phyloP scores from a whole-genome alignment of 2,888 invertebrate genomes.

The Agrochola circellaris region DNA sequence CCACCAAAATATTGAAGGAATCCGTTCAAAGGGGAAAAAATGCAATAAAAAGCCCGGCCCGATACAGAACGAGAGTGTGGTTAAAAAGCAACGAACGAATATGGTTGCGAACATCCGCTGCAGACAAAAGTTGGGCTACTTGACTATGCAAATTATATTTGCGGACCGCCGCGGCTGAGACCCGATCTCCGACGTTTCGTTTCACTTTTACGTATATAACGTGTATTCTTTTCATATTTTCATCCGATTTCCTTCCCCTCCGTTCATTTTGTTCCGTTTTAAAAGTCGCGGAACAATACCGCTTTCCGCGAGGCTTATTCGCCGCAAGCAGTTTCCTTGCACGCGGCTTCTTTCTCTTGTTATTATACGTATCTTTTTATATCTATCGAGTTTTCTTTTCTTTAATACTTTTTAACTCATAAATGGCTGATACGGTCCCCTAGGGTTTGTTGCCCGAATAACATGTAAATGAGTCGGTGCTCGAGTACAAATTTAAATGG shows the following conservation, averaged over 20 bases:
- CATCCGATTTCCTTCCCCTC: slow-evolving; percentile 90
- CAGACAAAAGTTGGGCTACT: slow-evolving; percentile 90
- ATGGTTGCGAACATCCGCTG: slow-evolving; percentile 89
- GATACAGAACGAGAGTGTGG: slow-evolving; percentile 89
- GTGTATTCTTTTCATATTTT: slow-evolving; percentile 91
- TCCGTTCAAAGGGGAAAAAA: slow-evolving; percentile 90
- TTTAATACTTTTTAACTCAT: slow-evolving; percentile 90
- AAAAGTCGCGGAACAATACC: slow-evolving; percentile 89
- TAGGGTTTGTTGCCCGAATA: slow-evolving; percentile 89
- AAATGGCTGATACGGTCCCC: slow-evolving; percentile 90
- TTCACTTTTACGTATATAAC: slow-evolving; percentile 88
- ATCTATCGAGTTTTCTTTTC: slow-evolving; percentile 89
- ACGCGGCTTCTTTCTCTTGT: slow-evolving; percentile 87
- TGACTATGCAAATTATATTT: slow-evolving; percentile 91
- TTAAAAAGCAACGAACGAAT: slow-evolving; percentile 90
- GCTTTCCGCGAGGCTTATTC: slow-evolving; percentile 87
- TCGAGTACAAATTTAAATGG: slow-evolving; percentile 85
- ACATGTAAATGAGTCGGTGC: slow-evolving; percentile 89
- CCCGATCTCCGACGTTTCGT: slow-evolving; percentile 89
- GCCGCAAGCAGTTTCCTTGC: slow-evolving; percentile 89
- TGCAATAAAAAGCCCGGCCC: slow-evolving; percentile 88
- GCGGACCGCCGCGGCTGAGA: slow-evolving; percentile 89
- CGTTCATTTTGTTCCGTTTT: slow-evolving; percentile 89
- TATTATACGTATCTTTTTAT: slow-evolving; percentile 88
- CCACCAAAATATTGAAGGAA: slow-evolving; percentile 90